Percentiles rank a stretch among this genome's conserved stretches.
These are phyloP conservation scores for Caenorhabditis afra DNA, from an alignment of 2,888 invertebrate genomes.

Conservation along the genomic window DNA sequence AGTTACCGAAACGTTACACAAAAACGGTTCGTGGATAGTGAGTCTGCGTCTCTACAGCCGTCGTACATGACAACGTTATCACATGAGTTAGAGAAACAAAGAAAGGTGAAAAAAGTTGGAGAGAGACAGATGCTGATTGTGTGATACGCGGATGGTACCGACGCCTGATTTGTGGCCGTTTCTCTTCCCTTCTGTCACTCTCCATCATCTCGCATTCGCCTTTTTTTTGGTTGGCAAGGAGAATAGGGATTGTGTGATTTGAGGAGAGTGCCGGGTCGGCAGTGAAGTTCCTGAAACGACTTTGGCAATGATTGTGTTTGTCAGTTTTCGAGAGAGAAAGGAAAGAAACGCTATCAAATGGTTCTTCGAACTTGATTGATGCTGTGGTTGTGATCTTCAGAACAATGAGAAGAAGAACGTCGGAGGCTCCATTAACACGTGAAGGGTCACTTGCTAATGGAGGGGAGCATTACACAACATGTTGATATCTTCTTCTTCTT, in stretches of 20 bases:
- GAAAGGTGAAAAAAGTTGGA: constrained; percentile 35
- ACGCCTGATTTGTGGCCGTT: constrained; percentile 53
- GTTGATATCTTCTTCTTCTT: constrained; percentile 4
- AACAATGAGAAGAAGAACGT: neutral
- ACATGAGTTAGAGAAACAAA: constrained; percentile 57
- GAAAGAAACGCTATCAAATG: constrained; percentile 33
- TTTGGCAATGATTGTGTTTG: constrained; percentile 49
- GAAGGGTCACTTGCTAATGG: neutral
- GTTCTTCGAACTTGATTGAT: constrained; percentile 39
- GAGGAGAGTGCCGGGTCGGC: constrained; percentile 19
- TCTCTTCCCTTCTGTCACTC: constrained; percentile 25
- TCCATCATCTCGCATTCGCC: neutral
- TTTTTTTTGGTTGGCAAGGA: constrained; percentile 40
- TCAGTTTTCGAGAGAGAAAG: constrained; percentile 35
- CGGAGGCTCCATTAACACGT: neutral
- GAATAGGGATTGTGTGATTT: constrained; percentile 4
- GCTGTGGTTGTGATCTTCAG: constrained; percentile 4
- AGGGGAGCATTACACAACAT: neutral
- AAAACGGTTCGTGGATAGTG: constrained; percentile 54
- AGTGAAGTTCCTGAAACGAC: constrained; percentile 56
- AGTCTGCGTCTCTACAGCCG: constrained; percentile 40
- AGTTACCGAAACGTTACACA: constrained; percentile 63
- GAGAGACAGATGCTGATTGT: constrained; percentile 41
- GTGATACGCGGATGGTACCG: constrained; percentile 42
- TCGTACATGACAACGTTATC: constrained; percentile 43